Conservation (phyloP, 1,140 invertebrate genomes). For the Drosophila nikananu region DNA sequence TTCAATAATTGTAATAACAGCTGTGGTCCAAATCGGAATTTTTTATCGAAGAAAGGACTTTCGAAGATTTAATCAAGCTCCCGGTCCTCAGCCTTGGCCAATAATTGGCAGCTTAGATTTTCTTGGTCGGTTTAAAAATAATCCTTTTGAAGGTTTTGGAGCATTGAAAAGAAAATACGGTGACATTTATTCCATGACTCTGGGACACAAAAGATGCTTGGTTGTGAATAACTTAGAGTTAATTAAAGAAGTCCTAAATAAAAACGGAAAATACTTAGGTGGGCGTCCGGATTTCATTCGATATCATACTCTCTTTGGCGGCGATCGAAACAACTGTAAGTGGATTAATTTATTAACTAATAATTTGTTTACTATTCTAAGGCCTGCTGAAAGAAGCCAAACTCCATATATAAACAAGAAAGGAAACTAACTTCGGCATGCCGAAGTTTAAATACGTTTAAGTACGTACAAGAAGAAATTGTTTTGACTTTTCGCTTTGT, state of each 20-base stretch:
- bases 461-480: too few relatives aligned
- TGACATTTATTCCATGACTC: constrained; percentile 90
- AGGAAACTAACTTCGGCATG: too few relatives aligned
- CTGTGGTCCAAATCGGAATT: constrained; percentile 8
- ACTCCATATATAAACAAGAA: too few relatives aligned
- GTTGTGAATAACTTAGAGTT: constrained; percentile 91
- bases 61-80: constrained; percentile 77
- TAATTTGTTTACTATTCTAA: too few relatives aligned
- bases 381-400: too few relatives aligned
- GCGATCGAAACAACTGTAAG: constrained; percentile 92
- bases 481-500: too few relatives aligned
- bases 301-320: constrained; percentile 91
- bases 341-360: constrained; percentile 44
- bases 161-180: constrained; percentile 90
- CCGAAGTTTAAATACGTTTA: too few relatives aligned
- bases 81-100: constrained; percentile 89
- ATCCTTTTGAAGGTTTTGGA: constrained; percentile 91
- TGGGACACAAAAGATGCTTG: constrained; percentile 90
- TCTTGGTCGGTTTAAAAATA: constrained; percentile 88
- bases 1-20: constrained; percentile 17
- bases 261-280: constrained; percentile 92
- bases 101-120: constrained; percentile 90
- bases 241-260: constrained; percentile 92
- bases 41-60: constrained; percentile 16
- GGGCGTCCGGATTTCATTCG: constrained; percentile 92